These are phyloP conservation scores for Hypsibius dujardini DNA, from an alignment of 1,140 invertebrate species.

Conservation along the genomic window DNA sequence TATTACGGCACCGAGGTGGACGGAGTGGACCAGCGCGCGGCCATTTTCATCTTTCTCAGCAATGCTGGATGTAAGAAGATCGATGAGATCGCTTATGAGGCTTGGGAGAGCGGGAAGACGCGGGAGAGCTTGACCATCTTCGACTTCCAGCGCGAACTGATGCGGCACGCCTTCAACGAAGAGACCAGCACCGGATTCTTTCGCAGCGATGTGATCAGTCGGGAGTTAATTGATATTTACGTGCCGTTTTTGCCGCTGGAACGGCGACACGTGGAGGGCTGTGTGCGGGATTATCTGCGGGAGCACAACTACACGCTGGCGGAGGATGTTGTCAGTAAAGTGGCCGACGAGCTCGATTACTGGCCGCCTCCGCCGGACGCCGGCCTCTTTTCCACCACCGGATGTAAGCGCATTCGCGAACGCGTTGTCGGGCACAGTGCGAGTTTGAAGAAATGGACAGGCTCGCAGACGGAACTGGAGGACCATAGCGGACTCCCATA, in stretches of 20 bases:
- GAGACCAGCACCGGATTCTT: slow-evolving; percentile 53
- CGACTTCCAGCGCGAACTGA: slow-evolving; percentile 57
- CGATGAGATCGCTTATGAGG: slow-evolving; percentile 40
- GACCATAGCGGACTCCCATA: too few species aligned
- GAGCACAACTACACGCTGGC: slow-evolving; percentile 18
- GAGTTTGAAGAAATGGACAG: too few species aligned
- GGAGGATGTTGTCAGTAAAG: slow-evolving; percentile 23
- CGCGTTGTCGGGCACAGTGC: not conserved
- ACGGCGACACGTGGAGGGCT: slow-evolving; percentile 55
- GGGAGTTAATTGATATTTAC: slow-evolving; percentile 71
- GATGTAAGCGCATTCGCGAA: slow-evolving; percentile 36
- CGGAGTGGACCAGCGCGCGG: slow-evolving; percentile 41
- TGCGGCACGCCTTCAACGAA: slow-evolving; percentile 52
- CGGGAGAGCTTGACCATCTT: slow-evolving; percentile 47
- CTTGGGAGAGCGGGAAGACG: slow-evolving; percentile 45
- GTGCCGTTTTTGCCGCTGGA: slow-evolving; percentile 84
- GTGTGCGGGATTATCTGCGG: slow-evolving; percentile 38
- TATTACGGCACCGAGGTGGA: slow-evolving; percentile 44
- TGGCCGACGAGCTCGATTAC: slow-evolving; percentile 32
- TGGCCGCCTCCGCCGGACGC: slow-evolving; percentile 34
- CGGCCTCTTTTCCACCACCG: slow-evolving; percentile 36
- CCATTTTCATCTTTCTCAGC: slow-evolving; percentile 72
- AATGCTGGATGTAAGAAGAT: slow-evolving; percentile 61
- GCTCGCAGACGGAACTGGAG: too few species aligned
- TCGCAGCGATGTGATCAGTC: slow-evolving; percentile 53